Percentiles rank a stretch among this genome's conserved stretches.
phyloP scores from a whole-genome alignment of 2,888 invertebrate species.

The Cephus sareptanus region DNA sequence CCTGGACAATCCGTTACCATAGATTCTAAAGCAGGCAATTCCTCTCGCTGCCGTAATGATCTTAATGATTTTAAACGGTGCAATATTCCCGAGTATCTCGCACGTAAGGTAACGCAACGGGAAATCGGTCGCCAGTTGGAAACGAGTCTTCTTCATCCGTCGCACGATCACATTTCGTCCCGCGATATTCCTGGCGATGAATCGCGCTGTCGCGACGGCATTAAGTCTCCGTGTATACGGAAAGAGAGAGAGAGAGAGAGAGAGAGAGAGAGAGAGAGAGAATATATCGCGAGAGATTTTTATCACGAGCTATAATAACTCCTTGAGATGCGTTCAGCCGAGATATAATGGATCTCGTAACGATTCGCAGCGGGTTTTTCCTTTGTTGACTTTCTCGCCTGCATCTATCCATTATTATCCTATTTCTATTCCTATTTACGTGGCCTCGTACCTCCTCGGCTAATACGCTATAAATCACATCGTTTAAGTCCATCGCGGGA shows the following conservation, averaged over 20 bases:
- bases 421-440: neutral
- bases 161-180: neutral
- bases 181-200: neutral
- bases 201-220: neutral
- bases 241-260: too few relatives aligned
- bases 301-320: neutral
- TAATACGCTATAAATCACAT: neutral
- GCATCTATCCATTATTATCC: neutral
- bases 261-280: neutral
- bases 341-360: neutral
- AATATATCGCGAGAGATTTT: neutral
- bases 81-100: slow-evolving; percentile 11
- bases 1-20: neutral
- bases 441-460: neutral
- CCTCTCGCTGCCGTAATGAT: slow-evolving; percentile 16
- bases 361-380: neutral
- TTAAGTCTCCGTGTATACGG: neutral
- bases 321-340: neutral
- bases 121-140: neutral
- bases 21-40: neutral
- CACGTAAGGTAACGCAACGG: neutral
- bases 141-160: neutral
- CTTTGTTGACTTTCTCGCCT: neutral
- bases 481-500: neutral
- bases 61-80: slow-evolving; percentile 31